Evolutionary conservation across 2,113 vertebrate species (phyloP), one percentile per base, ranked within the genome.

Genomic region (Trichomycterus rosablanca): DNA sequence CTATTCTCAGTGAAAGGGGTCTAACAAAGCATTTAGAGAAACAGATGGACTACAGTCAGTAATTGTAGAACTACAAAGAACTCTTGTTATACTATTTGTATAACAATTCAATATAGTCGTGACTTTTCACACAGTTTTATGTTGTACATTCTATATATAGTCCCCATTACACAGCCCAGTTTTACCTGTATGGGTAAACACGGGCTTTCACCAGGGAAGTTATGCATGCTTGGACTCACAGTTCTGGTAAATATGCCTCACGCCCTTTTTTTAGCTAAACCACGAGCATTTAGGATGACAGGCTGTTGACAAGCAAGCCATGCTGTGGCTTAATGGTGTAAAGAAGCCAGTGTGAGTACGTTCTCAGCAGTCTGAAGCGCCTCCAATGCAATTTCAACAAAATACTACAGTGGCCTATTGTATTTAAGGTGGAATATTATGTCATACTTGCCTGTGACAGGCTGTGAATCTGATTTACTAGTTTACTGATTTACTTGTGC

Each of bases 111-210:
- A n/a, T n/a, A n/a, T n/a, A n/a, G n/a, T n/a, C n/a, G n/a, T n/a
- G n/a, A n/a, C n/a, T n/a, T n/a, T n/a, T n/a, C n/a, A n/a, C n/a
- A n/a, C n/a, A n/a, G n/a, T n/a, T n/a, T n/a, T n/a, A n/a, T n/a
- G n/a, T n/a, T n/a, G n/a, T n/a, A n/a, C n/a, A n/a, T n/a, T n/a
- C n/a, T n/a, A n/a, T n/a, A n/a, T n/a, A n/a, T n/a, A n/a, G n/a
- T n/a, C n/a, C n/a, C n/a, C n/a, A n/a, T n/a, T n/a, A n/a, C n/a
- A n/a, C n/a, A n/a, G n/a, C n/a, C n/a, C n/a, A n/a, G n/a, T n/a
- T 54, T 40, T 15, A 66, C 42, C 44, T 66, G 44, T 61, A 57
- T 71, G 43, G 61, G 59, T 59, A 50, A 48, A 71, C 68, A 71
- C 34, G 10, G 48, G 42, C 44, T 24, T 35, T 71, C 37, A 61